phyloP scores from a whole-genome alignment of 2,797 vertebrate genomes.

The Eidolon dupreanum region DNA sequence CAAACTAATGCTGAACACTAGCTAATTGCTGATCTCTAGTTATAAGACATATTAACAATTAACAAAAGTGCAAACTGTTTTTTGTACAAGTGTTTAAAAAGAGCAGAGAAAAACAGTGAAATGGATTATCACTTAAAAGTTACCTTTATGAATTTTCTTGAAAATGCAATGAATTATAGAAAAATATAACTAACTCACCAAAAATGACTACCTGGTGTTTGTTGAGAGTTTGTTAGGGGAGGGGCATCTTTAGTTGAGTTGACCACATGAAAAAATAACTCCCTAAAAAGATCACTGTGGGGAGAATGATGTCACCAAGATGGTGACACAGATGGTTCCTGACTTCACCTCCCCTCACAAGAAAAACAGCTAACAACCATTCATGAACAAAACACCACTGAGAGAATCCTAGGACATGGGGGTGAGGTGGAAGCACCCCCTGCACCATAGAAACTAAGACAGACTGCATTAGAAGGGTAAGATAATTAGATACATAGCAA shows the following conservation, averaged over 20 bases:
- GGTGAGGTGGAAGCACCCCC: background rate
- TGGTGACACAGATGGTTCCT: background rate
- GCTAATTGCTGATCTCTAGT: background rate
- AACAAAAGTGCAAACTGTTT: background rate
- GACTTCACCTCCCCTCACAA: background rate
- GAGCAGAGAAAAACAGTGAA: background rate
- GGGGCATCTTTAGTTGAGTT: background rate
- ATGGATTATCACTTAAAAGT: background rate
- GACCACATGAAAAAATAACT: background rate
- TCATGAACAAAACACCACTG: background rate
- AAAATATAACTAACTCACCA: background rate
- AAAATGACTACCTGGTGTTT: background rate
- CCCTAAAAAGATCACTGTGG: background rate
- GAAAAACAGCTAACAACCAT: background rate
- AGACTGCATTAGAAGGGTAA: background rate
- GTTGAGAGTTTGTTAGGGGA: background rate
- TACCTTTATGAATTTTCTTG: conserved; percentile 30
- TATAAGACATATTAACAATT: background rate
- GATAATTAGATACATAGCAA: background rate
- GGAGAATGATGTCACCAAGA: background rate
- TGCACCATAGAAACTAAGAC: background rate
- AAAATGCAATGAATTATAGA: background rate
- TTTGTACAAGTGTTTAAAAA: background rate
- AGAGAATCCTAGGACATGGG: background rate
- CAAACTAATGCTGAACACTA: background rate